Percentiles rank a stretch among this genome's conserved stretches.
Conservation (phyloP, 2,797 vertebrate genomes). For the Acrocephalus scirpaceus region DNA sequence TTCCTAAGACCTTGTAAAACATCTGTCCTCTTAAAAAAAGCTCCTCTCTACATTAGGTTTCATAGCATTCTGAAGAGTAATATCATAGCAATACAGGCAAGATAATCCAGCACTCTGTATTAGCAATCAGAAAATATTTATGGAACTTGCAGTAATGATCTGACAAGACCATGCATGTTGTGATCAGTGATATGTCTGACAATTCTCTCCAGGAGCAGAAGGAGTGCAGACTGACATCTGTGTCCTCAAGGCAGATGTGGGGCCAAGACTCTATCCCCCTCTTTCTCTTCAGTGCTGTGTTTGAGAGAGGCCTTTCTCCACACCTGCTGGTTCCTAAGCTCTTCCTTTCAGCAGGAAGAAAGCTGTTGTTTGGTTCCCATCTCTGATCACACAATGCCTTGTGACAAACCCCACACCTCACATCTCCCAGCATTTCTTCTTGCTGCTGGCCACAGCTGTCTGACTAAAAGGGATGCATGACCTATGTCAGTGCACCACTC, state of each 20-base stretch:
- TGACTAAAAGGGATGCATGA: not conserved
- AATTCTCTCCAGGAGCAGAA: not conserved
- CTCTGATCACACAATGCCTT: not conserved
- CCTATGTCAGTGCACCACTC: not conserved
- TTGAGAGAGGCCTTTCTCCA: not conserved
- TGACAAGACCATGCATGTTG: not conserved
- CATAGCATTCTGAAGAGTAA: not conserved
- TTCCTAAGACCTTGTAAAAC: not conserved
- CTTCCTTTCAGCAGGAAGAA: not conserved
- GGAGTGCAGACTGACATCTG: not conserved
- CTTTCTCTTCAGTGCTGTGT: not conserved
- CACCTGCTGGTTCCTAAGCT: not conserved
- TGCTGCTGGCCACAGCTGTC: not conserved
- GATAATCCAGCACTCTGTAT: not conserved
- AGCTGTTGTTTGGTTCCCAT: not conserved
- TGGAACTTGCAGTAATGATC: not conserved
- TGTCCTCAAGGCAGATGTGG: not conserved
- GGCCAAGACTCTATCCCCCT: not conserved
- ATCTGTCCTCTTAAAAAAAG: not conserved
- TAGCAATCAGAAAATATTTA: not conserved
- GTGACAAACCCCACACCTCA: not conserved
- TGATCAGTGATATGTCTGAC: not conserved
- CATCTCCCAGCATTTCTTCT: not conserved
- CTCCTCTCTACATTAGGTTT: not conserved
- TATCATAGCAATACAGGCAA: not conserved